A percentile compares a stretch with the other conserved stretches of the same genome.
Evolutionary conservation across 1,140 invertebrate genomes (phyloP).

Genomic region (Sitobion miscanthi): DNA sequence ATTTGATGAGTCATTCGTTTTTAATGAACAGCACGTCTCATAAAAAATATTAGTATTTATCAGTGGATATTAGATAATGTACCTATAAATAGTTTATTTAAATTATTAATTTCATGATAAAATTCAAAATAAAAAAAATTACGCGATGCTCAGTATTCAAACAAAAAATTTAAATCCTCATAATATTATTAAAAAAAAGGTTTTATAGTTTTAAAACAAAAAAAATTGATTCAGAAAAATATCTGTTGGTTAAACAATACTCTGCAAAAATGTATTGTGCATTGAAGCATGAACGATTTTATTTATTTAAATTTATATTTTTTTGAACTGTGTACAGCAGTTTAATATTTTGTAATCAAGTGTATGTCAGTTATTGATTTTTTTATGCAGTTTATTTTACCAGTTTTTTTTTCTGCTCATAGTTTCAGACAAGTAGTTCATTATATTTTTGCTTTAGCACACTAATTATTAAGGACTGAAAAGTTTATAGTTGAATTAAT

Average conservation of each 20-base stretch:
- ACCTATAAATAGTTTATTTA: neutral
- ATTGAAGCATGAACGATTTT: neutral
- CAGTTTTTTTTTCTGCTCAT: neutral
- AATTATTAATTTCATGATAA: neutral
- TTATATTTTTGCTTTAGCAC: neutral
- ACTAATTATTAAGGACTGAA: neutral
- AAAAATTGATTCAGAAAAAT: neutral
- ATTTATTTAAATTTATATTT: neutral
- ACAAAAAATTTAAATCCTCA: neutral
- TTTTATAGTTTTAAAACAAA: neutral
- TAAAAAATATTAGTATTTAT: neutral
- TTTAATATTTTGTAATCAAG: neutral
- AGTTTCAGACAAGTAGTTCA: neutral
- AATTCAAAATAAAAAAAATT: neutral
- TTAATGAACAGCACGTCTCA: neutral
- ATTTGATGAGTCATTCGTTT: neutral
- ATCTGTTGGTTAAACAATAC: neutral
- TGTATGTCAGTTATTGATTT: neutral
- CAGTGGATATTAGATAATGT: neutral
- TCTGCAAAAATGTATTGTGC: neutral
- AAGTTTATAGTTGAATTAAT: slow-evolving; percentile 20
- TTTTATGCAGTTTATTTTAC: neutral
- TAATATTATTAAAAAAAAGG: neutral
- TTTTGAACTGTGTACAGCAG: neutral
- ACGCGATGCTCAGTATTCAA: neutral